Base-by-base conservation (phyloP, 2,113 vertebrate genomes). In the Dicerorhinus sumatrensis region DNA sequence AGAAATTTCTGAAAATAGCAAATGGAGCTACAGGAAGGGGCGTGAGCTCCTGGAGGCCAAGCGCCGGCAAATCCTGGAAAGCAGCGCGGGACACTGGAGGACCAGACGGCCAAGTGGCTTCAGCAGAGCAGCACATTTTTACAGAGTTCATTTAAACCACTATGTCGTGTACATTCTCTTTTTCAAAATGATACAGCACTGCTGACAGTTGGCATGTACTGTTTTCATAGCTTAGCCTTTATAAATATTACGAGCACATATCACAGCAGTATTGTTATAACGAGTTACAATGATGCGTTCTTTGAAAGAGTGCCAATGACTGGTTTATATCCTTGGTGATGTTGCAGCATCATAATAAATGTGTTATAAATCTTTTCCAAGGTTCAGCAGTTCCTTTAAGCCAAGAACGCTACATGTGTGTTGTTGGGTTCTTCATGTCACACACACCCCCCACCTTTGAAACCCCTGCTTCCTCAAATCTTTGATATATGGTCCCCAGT, bases 201-300 rank as follows among this genome's bases (percentile, higher is more conserved):
- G 81, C 98, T 96, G 97, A 97, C 98, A 98, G 95, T 91, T 97
- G 98, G 97, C 90, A 96, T 97, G 96, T 91, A 96, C 97, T 97
- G 97, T 98, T 98, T 99, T 99, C 98, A 97, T 97, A 98, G 98
- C 92, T 97, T 93, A 85, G 97, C 98, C 98, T 99, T 98, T 98
- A 98, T 98, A 99, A 99, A 98, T 98, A 99, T 98, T 98, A 98
- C 27, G 96, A 99, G 98, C 91, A 98, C 98, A 98, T 98, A 99
- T 97, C 98, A 98, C 97, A 98, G 98, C 98, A 97, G 98, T 98
- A 98, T 98, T 98, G 98, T 98, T 99, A 96, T 97, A 98, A 98
- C 95, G 94, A 98, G 98, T 98, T 98, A 98, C 98, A 98, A 98
- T 97, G 98, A 99, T 98, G 98, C 98, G 97, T 98, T 98, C 98